Conservation (phyloP, 2,113 vertebrate species). For the Smithornis capensis region DNA sequence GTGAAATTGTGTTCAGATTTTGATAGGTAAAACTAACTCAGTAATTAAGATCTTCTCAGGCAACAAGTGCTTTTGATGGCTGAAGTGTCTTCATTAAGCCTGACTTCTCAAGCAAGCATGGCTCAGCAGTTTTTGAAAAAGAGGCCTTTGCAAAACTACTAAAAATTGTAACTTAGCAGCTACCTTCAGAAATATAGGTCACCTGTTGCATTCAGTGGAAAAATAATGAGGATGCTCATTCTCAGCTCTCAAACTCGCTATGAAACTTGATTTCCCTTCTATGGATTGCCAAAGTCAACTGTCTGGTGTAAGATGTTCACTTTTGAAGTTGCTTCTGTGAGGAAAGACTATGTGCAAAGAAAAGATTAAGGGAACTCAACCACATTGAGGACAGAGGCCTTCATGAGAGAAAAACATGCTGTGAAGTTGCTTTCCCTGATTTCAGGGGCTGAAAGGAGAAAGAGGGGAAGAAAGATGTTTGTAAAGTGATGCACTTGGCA, state of each 20-base stretch:
- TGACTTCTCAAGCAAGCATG: neutral
- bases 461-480: accelerated
- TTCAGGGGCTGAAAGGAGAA: neutral
- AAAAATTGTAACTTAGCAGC: neutral
- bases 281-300: neutral
- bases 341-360: neutral
- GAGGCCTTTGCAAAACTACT: neutral
- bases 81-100: neutral
- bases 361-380: neutral
- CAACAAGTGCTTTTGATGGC: neutral
- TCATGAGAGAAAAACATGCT: accelerated
- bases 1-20: neutral
- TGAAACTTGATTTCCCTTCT: neutral
- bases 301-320: neutral
- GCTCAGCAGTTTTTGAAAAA: neutral
- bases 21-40: neutral
- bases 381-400: neutral
- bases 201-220: neutral
- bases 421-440: neutral
- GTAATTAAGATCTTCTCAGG: neutral
- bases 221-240: neutral
- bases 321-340: neutral
- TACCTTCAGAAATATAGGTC: neutral
- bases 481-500: neutral
- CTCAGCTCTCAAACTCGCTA: neutral